A percentile compares a stretch with the other conserved stretches of the same genome.
These are phyloP conservation scores for Benthosema pterotum DNA, from an alignment of 2,797 vertebrate species.

Conservation along the genomic window DNA sequence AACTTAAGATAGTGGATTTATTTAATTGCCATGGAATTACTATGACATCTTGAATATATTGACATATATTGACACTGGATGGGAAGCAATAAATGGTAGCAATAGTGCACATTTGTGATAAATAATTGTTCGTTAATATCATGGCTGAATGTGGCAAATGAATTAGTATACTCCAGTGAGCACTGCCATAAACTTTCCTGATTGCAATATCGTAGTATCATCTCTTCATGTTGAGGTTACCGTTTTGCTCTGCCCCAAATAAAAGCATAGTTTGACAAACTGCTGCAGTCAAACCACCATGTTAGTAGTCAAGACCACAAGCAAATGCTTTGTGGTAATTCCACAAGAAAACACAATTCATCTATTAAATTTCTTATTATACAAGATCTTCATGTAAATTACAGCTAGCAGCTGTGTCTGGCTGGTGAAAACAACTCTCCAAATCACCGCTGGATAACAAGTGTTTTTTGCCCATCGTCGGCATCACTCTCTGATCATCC, in stretches of 20 bases:
- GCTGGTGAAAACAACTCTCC: conserved; percentile 16
- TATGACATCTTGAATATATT: conserved; percentile 86
- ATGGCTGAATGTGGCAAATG: conserved; percentile 85
- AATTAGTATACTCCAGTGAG: conserved; percentile 84
- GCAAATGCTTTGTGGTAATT: conserved; percentile 1
- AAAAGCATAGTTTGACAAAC: conserved; percentile 12
- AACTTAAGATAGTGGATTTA: conserved; percentile 36
- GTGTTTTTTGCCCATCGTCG: conserved; percentile 28
- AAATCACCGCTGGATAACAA: neutral
- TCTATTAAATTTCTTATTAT: conserved; percentile 10
- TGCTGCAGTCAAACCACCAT: neutral
- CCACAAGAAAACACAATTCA: neutral
- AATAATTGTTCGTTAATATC: conserved; percentile 91
- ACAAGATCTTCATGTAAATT: conserved; percentile 17
- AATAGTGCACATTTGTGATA: conserved; percentile 88
- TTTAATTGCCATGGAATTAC: conserved; percentile 72
- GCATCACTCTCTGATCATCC: conserved; percentile 44
- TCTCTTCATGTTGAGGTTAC: conserved; percentile 34
- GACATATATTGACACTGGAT: conserved; percentile 88
- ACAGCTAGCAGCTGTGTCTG: conserved; percentile 5
- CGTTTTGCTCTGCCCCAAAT: conserved; percentile 21
- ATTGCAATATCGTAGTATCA: conserved; percentile 16
- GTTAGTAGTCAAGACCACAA: neutral
- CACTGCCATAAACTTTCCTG: conserved; percentile 74
- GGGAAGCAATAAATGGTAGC: conserved; percentile 86